Evolutionary conservation across 2,113 vertebrate genomes (phyloP), one percentile per base, ranked within the genome.

Genomic region (Lophius piscatorius): DNA sequence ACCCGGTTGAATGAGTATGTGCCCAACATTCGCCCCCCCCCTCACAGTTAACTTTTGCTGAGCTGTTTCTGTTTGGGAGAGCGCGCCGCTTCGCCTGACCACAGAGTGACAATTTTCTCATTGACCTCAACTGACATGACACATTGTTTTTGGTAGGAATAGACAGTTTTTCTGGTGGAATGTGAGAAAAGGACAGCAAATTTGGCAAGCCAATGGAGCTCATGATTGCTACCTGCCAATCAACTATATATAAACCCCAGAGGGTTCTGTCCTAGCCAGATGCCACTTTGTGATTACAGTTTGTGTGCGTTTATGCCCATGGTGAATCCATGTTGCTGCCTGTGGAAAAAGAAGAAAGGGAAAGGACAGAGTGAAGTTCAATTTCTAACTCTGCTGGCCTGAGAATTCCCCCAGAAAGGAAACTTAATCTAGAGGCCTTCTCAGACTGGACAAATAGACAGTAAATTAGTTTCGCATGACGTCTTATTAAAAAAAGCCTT

Each of bases 381-480:
- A 83, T 85, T 84, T 84, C 77, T 79, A 59, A 73, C 80, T 83
- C 72, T 77, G 76, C 70, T 1, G 38, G 42, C 66, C 68, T 77
- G 82, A 91, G 85, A 88, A 88, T 85, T 81, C 78, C 84, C n/a
- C 85, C 67, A 67, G 80, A 87, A 86, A 83, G 75, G 84, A 90
- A 91, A 91, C 79, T 85, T 79, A 84, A 88, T 82, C 86, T 76
- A 24, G 41, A 82, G 65, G 78, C 81, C 74, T 86, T 81, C 75
- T 77, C 80, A 62, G 75, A 79, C 84, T 86, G 85, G 82, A 91
- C 83, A 91, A 91, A 91, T 87, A 92, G 82, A 90, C 89, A 87
- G 80, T 83, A 89, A 86, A 90, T 91, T 87, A 89, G 89, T 86
- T 90, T 90, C 76, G 71, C 87, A 90, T 91, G 87, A 88, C 44